Evolutionary conservation across 2,113 vertebrate species (phyloP), one percentile per base, ranked within the genome.

Genomic region (Heterocephalus glaber): DNA sequence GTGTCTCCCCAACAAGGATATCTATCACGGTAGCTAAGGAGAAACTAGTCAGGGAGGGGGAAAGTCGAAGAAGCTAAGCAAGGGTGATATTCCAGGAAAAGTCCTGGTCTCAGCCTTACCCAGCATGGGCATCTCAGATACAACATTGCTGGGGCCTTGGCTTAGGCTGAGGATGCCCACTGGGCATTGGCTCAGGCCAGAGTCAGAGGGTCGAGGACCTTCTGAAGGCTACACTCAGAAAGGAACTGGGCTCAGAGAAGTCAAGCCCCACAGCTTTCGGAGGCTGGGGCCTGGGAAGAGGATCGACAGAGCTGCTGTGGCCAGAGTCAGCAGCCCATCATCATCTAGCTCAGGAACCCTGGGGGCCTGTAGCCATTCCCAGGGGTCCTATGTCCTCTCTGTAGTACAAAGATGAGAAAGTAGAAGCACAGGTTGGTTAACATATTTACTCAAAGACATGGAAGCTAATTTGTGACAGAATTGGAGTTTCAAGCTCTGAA

Each of bases 311-410:
- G 16, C 58, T 4, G 0, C 81, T 3, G 7, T 52, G 74, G 86
- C 11, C 13, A 61, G 28, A 11, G 19, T 70, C 33, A 68, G 28
- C 13, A 44, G 3, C 3, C 19, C 2, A 14, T 47, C 1, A 0
- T 28, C 19, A 80, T 83, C 79, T 82, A 22, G 38, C 14, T 44
- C 66, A 63, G 49, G n/a, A 83, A 63, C 28, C 83, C 65, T 88
- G 19, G 20, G 41, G 60, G 30, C 6, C 13, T 28, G 4, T 12
- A 4, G n/a, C 60, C 70, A 66, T 61, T 89, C 44, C 35, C 16
- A 68, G 38, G 44, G 1, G 4, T 7, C 19, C 70, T 33, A 7
- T 41, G 24, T 1, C 2, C 0, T 1, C 14, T 30, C 10, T 11
- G 47, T 47, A 26, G 22, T 47, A n/a, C 82, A n/a, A 12, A 92